These are phyloP conservation scores for Eupithecia exiguata DNA, from an alignment of 2,888 invertebrate species.

Conservation along the genomic window DNA sequence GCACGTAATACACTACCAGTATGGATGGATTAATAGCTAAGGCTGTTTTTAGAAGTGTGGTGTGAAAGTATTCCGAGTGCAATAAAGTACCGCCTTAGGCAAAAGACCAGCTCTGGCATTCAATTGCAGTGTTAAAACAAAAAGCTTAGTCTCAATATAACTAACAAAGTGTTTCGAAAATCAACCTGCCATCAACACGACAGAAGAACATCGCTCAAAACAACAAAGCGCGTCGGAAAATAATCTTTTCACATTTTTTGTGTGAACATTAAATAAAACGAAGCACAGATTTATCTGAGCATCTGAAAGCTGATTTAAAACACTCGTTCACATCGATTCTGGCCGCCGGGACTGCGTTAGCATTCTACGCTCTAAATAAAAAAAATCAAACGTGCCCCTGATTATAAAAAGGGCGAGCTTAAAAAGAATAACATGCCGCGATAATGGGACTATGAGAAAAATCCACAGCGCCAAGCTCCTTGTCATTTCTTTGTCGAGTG, in stretches of 20 bases:
- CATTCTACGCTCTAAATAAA: constrained; percentile 57
- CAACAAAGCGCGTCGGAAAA: constrained; percentile 17
- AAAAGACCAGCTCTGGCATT: not conserved
- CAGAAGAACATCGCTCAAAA: constrained; percentile 14
- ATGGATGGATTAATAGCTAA: not conserved
- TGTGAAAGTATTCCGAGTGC: not conserved
- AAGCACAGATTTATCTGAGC: constrained; percentile 37
- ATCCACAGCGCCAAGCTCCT: constrained; percentile 71
- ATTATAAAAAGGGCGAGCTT: constrained; percentile 55
- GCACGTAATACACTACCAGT: too few species aligned
- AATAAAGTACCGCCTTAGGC: not conserved
- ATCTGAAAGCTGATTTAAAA: constrained; percentile 49
- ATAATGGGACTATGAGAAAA: constrained; percentile 77
- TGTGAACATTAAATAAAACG: constrained; percentile 36
- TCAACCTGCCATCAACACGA: constrained; percentile 2
- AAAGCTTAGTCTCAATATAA: not conserved
- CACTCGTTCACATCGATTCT: constrained; percentile 21
- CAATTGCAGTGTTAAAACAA: not conserved
- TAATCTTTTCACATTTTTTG: constrained; percentile 19
- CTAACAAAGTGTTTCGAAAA: not conserved
- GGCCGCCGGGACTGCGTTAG: constrained; percentile 36
- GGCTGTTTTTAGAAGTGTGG: not conserved
- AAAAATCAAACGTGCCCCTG: constrained; percentile 59
- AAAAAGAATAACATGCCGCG: constrained; percentile 61
- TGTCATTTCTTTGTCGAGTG: constrained; percentile 79